phyloP scores from a whole-genome alignment of 2,113 vertebrate genomes.

The Poicephalus meyeri region DNA sequence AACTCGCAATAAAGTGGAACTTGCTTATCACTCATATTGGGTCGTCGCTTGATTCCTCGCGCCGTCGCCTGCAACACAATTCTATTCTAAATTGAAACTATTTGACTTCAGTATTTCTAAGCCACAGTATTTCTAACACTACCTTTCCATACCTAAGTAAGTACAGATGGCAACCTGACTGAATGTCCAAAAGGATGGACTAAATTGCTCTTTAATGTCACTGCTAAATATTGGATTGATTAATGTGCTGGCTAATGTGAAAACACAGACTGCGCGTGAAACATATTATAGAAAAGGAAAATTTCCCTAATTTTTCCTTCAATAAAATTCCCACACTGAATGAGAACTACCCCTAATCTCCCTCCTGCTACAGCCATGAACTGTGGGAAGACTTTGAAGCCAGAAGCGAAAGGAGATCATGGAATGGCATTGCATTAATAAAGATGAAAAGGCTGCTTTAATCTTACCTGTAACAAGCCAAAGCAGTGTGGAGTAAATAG shows the following conservation, averaged over 20 bases:
- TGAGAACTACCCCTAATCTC: background rate
- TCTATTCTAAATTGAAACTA: background rate
- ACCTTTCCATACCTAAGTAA: background rate
- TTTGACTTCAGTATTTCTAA: background rate
- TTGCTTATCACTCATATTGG: too few species aligned
- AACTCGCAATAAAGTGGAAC: too few species aligned
- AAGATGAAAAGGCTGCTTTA: background rate
- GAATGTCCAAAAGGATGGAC: background rate
- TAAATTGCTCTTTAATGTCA: background rate
- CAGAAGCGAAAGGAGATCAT: background rate
- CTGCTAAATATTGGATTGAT: background rate
- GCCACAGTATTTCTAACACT: background rate
- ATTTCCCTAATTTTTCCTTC: background rate
- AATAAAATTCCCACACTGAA: background rate
- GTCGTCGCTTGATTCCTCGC: too few species aligned
- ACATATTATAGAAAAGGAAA: background rate
- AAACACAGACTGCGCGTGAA: background rate
- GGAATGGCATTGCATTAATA: background rate
- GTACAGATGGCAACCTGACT: background rate
- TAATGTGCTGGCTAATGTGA: background rate
- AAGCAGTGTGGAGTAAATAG: background rate
- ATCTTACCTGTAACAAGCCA: background rate
- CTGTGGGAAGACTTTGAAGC: background rate
- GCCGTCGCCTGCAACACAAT: background rate
- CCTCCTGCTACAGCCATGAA: background rate